Evolutionary conservation across 2,113 vertebrate species (phyloP).

Genomic region (Aplodontia rufa): DNA sequence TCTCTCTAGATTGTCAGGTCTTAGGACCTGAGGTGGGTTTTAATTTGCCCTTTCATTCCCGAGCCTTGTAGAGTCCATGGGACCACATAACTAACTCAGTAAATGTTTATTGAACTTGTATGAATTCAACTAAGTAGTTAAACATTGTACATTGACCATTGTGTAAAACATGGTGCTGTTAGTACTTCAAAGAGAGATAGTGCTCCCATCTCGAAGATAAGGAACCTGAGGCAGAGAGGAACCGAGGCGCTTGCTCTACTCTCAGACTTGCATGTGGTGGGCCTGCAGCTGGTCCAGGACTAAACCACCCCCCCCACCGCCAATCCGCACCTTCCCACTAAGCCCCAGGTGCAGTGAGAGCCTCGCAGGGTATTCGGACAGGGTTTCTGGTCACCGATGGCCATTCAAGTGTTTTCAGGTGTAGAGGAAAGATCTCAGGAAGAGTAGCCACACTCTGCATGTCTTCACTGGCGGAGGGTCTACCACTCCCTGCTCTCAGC

Average conservation of each 20-base stretch:
- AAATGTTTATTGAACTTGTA: neutral
- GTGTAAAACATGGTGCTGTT: neutral
- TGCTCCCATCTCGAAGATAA: neutral
- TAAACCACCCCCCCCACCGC: accelerated
- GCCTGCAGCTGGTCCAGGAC: too few species aligned
- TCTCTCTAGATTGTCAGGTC: neutral
- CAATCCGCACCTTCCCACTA: neutral
- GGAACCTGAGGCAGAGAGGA: neutral
- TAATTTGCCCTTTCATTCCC: neutral
- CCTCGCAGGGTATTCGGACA: neutral
- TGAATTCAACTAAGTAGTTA: neutral
- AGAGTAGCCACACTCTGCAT: accelerated
- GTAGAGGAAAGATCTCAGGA: neutral
- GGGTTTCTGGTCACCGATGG: neutral
- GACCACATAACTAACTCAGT: neutral
- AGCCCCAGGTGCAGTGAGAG: accelerated
- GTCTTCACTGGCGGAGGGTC: neutral
- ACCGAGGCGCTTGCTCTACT: neutral
- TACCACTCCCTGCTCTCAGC: neutral
- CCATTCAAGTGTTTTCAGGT: too few species aligned
- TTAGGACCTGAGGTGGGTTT: neutral
- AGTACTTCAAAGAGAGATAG: neutral
- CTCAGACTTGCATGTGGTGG: neutral
- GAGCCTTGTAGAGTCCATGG: neutral
- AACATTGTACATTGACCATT: too few species aligned